Evolutionary conservation across 2,113 vertebrate species (phyloP).

Genomic region (Notiomystis cincta): DNA sequence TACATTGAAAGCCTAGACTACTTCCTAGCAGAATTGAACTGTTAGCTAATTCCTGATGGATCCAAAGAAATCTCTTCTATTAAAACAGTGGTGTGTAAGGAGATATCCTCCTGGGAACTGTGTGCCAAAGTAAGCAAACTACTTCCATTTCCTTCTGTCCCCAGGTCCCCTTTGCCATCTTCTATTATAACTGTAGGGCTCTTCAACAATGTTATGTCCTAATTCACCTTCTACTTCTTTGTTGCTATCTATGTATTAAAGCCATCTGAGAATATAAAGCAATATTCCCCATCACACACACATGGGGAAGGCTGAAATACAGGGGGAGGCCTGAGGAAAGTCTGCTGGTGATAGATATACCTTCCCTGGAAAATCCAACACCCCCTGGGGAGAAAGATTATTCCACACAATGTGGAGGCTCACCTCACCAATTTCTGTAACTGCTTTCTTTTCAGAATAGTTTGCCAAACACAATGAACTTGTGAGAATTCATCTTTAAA

Average conservation of each 20-base stretch:
- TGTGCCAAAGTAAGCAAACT: neutral
- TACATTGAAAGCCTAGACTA: neutral
- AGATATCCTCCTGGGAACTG: neutral
- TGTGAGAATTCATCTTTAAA: neutral
- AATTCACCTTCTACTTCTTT: neutral
- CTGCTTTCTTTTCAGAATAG: neutral
- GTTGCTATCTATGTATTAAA: neutral
- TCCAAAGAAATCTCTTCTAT: neutral
- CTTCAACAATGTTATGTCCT: neutral
- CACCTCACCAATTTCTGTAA: neutral
- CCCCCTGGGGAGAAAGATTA: neutral
- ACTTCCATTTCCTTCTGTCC: neutral
- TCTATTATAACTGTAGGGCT: neutral
- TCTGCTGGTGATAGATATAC: neutral
- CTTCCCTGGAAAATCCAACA: neutral
- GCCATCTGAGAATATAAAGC: neutral
- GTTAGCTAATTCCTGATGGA: neutral
- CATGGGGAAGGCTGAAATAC: neutral
- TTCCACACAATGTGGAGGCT: neutral
- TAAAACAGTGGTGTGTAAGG: neutral
- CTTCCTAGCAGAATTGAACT: neutral
- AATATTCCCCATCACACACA: neutral
- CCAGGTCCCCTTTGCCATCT: neutral
- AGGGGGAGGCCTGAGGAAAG: neutral
- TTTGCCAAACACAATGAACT: neutral